These are phyloP conservation scores for Larimichthys polyactis DNA, from an alignment of 2,113 vertebrate genomes.

Conservation along the genomic window DNA sequence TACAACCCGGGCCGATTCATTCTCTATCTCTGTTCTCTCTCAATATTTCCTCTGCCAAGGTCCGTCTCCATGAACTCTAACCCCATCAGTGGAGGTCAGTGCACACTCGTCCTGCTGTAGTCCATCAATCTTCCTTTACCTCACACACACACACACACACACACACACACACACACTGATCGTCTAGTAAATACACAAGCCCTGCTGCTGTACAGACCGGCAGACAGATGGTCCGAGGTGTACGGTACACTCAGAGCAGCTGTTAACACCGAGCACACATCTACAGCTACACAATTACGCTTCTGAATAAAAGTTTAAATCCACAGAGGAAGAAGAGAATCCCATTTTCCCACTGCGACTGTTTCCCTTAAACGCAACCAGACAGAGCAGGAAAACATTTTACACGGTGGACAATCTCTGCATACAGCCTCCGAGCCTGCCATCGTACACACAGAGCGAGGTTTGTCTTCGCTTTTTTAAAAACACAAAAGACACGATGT, in stretches of 20 bases:
- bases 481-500: not conserved
- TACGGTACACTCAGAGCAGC: slow-evolving; percentile 36
- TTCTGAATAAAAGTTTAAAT: slow-evolving; percentile 41
- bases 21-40: not conserved
- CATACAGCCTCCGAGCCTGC: not conserved
- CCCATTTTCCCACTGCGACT: not conserved
- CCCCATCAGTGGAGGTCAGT: slow-evolving; percentile 40
- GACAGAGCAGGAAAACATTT: not conserved
- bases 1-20: not conserved
- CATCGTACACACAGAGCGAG: not conserved
- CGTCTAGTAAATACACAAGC: slow-evolving; percentile 31
- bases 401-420: not conserved
- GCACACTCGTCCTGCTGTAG: slow-evolving; percentile 50
- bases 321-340: not conserved
- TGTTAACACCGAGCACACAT: slow-evolving; percentile 33
- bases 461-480: not conserved
- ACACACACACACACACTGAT: slow-evolving; percentile 39
- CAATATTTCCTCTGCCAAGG: not conserved
- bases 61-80: slow-evolving; percentile 30
- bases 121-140: slow-evolving; percentile 51
- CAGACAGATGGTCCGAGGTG: slow-evolving; percentile 61
- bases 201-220: slow-evolving; percentile 23
- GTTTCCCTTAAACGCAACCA: slow-evolving; percentile 12
- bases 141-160: slow-evolving; percentile 28
- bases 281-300: not conserved